Conservation (phyloP, 2,113 vertebrate genomes). For the Stigmatopora argus region DNA sequence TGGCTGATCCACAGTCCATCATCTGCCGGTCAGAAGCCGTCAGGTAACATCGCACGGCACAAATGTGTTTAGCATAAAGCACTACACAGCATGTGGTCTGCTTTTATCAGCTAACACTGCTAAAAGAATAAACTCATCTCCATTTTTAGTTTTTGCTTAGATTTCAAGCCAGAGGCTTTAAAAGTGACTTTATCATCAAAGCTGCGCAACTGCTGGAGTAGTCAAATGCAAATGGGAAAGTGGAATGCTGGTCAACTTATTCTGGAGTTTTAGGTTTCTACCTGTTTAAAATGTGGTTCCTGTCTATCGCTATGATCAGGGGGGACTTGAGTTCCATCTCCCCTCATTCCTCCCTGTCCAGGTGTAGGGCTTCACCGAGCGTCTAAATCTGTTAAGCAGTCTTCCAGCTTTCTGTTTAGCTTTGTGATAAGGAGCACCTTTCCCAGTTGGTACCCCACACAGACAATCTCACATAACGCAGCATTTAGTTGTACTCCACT, state of each 20-base stretch:
- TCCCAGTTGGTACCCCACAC: constrained; percentile 55
- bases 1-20: constrained; percentile 62
- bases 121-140: constrained; percentile 40
- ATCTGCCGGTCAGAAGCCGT: constrained; percentile 55
- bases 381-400: constrained; percentile 66
- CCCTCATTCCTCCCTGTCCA: constrained; percentile 51
- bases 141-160: constrained; percentile 25
- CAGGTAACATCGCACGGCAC: constrained; percentile 47
- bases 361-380: constrained; percentile 62
- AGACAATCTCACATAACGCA: constrained; percentile 57
- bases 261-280: not conserved
- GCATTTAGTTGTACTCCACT: constrained; percentile 50
- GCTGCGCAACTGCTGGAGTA: constrained; percentile 23
- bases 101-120: constrained; percentile 43
- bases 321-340: constrained; percentile 38
- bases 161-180: not conserved
- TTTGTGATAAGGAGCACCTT: constrained; percentile 50
- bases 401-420: constrained; percentile 53
- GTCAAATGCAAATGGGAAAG: constrained; percentile 3
- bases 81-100: constrained; percentile 44
- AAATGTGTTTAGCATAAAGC: constrained; percentile 61
- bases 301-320: constrained; percentile 19
- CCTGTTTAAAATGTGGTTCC: constrained; percentile 19
- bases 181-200: constrained; percentile 12
- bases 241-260: not conserved